Percentiles rank a stretch among this genome's conserved stretches.
Conservation (phyloP, 2,113 vertebrate genomes). For the Hoplias malabaricus region DNA sequence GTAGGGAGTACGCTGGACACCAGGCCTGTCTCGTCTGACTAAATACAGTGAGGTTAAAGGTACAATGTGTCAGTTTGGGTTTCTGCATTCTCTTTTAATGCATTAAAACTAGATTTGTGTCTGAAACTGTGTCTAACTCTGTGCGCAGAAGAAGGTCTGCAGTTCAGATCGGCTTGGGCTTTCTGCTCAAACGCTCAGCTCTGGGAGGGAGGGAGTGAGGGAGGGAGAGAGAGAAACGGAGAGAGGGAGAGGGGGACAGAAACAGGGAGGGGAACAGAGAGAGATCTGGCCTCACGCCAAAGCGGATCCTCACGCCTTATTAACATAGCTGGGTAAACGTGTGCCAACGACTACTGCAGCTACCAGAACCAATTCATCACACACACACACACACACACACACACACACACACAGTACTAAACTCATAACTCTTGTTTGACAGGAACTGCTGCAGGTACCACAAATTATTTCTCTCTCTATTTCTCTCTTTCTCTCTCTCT, state of each 20-base stretch:
- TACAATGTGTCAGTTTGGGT: too few species aligned
- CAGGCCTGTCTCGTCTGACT: too few species aligned
- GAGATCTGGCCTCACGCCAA: conserved; percentile 1
- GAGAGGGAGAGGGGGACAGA: too few species aligned
- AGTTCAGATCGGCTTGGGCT: neutral
- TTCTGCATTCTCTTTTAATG: too few species aligned
- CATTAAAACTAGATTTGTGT: too few species aligned
- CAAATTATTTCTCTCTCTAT: neutral
- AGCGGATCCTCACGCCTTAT: neutral
- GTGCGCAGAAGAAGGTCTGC: neutral
- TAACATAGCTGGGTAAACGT: conserved; percentile 20
- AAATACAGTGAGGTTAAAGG: too few species aligned
- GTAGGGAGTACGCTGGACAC: too few species aligned
- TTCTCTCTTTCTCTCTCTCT: neutral
- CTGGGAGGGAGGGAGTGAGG: neutral
- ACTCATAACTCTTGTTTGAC: neutral
- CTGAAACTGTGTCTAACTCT: too few species aligned
- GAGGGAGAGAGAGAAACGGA: neutral
- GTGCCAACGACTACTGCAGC: neutral
- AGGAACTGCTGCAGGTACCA: neutral
- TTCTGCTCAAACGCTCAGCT: neutral
- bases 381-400: conserved; percentile 12
- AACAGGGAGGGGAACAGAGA: neutral
- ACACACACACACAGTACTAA: neutral
- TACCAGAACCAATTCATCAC: conserved; percentile 4